Evolutionary conservation across 2,113 vertebrate species (phyloP).

Genomic region (Siniperca chuatsi): DNA sequence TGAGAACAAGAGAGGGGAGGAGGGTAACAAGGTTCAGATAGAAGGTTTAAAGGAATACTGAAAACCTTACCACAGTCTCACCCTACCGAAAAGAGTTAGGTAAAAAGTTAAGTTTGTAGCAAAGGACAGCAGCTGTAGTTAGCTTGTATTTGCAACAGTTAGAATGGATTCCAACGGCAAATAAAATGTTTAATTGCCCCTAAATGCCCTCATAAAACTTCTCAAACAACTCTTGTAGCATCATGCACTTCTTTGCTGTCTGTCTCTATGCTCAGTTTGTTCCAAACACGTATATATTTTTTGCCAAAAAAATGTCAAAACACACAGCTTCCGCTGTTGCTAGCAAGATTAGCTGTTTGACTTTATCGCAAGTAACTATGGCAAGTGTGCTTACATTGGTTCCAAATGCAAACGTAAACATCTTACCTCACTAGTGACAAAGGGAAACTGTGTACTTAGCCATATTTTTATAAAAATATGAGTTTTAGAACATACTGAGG

Average conservation of each 20-base stretch:
- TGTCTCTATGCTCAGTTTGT: background rate
- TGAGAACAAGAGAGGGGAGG: background rate
- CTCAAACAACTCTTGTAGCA: background rate
- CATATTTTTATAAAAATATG: background rate
- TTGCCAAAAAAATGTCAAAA: background rate
- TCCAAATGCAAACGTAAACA: background rate
- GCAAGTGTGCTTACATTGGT: background rate
- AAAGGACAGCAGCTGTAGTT: background rate
- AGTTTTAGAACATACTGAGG: background rate
- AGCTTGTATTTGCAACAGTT: background rate
- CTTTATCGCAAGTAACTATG: background rate
- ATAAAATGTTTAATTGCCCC: too few relatives aligned
- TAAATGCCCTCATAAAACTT: background rate
- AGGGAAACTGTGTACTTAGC: background rate
- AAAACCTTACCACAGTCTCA: background rate
- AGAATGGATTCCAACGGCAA: background rate
- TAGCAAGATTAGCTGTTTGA: background rate
- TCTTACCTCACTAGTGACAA: background rate
- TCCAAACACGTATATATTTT: background rate
- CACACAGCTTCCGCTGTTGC: background rate
- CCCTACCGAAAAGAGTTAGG: background rate
- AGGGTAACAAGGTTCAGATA: background rate
- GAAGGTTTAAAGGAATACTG: background rate
- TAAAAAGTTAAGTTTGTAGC: background rate
- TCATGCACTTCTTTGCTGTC: background rate